These are phyloP conservation scores for Etheostoma cragini DNA, from an alignment of 2,113 vertebrate species.

Conservation along the genomic window DNA sequence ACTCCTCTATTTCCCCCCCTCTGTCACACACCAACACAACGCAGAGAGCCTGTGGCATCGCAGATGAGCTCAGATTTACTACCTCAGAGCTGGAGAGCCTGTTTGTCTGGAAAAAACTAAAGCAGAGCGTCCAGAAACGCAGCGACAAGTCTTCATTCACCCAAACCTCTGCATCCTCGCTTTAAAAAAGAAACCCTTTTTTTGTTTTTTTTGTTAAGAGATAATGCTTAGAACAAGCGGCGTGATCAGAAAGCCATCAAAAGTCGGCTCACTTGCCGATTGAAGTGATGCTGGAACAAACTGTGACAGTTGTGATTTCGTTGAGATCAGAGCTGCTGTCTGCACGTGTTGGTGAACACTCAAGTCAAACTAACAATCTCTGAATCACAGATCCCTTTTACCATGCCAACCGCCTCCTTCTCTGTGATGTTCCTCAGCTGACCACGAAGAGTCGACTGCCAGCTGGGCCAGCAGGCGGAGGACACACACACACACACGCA, in stretches of 20 bases:
- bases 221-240: not conserved
- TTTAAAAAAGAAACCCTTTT: not conserved
- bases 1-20: not conserved
- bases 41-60: conserved; percentile 5
- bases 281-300: not conserved
- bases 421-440: conserved; percentile 31
- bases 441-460: conserved; percentile 45
- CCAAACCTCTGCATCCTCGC: not conserved
- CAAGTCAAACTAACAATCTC: not conserved
- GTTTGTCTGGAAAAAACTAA: not conserved
- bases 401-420: conserved; percentile 63
- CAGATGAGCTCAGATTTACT: conserved; percentile 54
- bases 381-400: conserved; percentile 15
- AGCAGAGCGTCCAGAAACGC: conserved; percentile 16
- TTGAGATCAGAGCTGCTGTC: not conserved
- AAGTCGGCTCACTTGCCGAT: not conserved
- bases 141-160: too few relatives aligned
- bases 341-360: not conserved
- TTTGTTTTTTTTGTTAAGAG: not conserved
- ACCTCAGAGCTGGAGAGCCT: conserved; percentile 24
- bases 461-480: conserved; percentile 48
- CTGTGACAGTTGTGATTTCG: too few relatives aligned
- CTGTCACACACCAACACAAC: not conserved
- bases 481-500: conserved; percentile 7
- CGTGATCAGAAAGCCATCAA: not conserved